phyloP scores from a whole-genome alignment of 2,888 invertebrate genomes.

The Oasisia sp. region DNA sequence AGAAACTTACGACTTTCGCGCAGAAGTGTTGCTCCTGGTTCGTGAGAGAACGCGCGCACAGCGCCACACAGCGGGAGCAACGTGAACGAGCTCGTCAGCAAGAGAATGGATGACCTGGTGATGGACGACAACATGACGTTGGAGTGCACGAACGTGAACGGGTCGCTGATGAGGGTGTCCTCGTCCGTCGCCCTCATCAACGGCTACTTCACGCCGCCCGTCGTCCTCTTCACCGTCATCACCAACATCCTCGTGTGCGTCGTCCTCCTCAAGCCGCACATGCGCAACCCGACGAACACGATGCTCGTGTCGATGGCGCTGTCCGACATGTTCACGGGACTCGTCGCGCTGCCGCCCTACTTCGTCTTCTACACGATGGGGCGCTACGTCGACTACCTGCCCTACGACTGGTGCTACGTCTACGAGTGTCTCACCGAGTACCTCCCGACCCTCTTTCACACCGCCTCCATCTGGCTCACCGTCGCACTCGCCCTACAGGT shows the following conservation, averaged over 20 bases:
- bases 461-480: slow-evolving; percentile 38
- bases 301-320: slow-evolving; percentile 95
- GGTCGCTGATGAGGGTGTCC: slow-evolving; percentile 23
- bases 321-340: slow-evolving; percentile 88
- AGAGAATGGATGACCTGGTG: not conserved
- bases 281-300: slow-evolving; percentile 92
- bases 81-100: not conserved
- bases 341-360: slow-evolving; percentile 71
- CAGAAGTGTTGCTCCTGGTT: too few species aligned
- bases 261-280: slow-evolving; percentile 88
- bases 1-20: too few species aligned
- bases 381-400: slow-evolving; percentile 83
- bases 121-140: not conserved
- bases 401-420: slow-evolving; percentile 81
- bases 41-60: too few species aligned
- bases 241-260: slow-evolving; percentile 91
- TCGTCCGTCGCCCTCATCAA: slow-evolving; percentile 70
- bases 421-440: slow-evolving; percentile 68
- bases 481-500: slow-evolving; percentile 33
- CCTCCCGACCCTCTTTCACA: slow-evolving; percentile 58
- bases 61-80: too few species aligned
- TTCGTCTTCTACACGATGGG: slow-evolving; percentile 92
- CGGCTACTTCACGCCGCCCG: slow-evolving; percentile 84
- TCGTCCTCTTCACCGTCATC: slow-evolving; percentile 86
- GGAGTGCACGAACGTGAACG: slow-evolving; percentile 25